These are phyloP conservation scores for Paracentrotus lividus DNA, from an alignment of 53 echinoderm and acorn worm species.

Conservation along the genomic window DNA sequence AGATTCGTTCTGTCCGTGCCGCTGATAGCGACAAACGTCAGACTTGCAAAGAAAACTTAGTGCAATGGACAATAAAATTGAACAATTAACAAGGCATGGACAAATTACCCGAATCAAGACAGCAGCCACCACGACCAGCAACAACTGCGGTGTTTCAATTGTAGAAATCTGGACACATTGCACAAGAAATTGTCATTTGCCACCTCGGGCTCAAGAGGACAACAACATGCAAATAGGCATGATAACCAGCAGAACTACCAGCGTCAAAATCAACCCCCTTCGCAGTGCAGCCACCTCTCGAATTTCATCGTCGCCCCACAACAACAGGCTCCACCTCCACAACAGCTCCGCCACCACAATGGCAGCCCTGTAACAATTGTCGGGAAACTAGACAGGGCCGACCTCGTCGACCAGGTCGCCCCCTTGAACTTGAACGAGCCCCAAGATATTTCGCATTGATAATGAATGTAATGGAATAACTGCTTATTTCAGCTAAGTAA, in stretches of 20 bases:
- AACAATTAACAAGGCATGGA: too few species aligned
- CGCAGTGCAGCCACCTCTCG: neutral
- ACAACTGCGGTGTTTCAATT: slow-evolving; percentile 12
- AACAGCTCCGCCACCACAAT: neutral
- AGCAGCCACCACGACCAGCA: neutral
- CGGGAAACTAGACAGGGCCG: slow-evolving; percentile 63
- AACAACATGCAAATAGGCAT: too few species aligned
- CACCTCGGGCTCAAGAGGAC: neutral
- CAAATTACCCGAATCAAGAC: too few species aligned
- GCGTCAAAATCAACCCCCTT: neutral
- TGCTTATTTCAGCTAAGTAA: too few species aligned
- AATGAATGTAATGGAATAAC: slow-evolving; percentile 11
- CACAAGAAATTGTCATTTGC: neutral
- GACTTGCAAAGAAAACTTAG: too few species aligned
- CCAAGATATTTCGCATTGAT: slow-evolving; percentile 12
- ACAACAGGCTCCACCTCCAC: neutral
- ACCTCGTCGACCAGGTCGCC: slow-evolving; percentile 48
- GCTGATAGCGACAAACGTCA: too few species aligned
- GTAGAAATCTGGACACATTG: slow-evolving; percentile 4
- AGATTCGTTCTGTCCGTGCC: neutral
- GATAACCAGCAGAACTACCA: neutral
- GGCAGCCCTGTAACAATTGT: neutral
- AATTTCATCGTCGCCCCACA: neutral
- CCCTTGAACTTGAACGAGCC: neutral
- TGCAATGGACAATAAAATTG: too few species aligned